A percentile compares a stretch with the other conserved stretches of the same genome.
Conservation (phyloP, 92 coral and sea anemone species). For the Ricordea florida region DNA sequence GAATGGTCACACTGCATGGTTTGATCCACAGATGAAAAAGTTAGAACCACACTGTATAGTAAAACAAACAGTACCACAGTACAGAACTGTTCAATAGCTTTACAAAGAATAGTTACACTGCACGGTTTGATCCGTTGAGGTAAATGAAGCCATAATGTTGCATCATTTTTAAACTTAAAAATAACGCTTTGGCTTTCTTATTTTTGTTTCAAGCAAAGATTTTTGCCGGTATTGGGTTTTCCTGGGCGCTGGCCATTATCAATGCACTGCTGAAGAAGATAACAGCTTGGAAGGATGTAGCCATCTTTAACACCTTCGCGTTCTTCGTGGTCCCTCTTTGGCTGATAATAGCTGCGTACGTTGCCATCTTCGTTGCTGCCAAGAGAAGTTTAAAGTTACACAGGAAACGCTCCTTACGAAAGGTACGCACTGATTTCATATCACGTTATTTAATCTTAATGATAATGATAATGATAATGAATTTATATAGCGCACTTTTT, state of each 20-base stretch:
- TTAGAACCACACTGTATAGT: too few relatives aligned
- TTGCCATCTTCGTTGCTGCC: conserved; percentile 68
- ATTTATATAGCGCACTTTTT: too few relatives aligned
- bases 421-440: conserved; percentile 23
- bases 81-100: too few relatives aligned
- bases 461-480: too few relatives aligned
- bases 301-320: conserved; percentile 43
- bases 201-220: conserved; percentile 44
- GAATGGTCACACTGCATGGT: too few relatives aligned
- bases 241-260: conserved; percentile 70
- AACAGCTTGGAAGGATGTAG: conserved; percentile 38
- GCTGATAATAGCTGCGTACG: conserved; percentile 67
- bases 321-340: conserved; percentile 71
- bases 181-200: neutral
- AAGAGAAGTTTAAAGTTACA: conserved; percentile 68
- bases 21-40: too few relatives aligned
- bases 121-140: too few relatives aligned
- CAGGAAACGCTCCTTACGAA: conserved; percentile 55
- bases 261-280: conserved; percentile 45
- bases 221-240: conserved; percentile 55
- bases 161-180: too few relatives aligned
- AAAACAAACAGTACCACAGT: too few relatives aligned
- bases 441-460: neutral
- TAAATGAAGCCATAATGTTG: too few relatives aligned
- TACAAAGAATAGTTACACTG: too few relatives aligned